phyloP scores from a whole-genome alignment of 2,888 invertebrate species.

The Thecocarcelia acutangulata region DNA sequence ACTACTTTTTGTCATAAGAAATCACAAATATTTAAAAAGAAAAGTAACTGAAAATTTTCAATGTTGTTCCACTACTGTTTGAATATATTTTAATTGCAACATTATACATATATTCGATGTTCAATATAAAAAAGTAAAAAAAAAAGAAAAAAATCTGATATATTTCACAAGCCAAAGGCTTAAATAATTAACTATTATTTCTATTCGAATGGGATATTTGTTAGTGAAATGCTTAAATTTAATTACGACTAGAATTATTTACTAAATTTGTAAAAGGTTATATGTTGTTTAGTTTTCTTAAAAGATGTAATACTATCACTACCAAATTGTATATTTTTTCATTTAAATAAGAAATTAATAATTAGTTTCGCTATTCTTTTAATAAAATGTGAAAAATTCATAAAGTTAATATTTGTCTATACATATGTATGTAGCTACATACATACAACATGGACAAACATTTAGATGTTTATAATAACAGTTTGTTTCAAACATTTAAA shows the following conservation, averaged over 20 bases:
- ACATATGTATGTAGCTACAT: neutral
- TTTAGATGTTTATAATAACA: no score
- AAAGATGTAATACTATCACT: constrained; percentile 4
- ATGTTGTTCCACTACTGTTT: constrained; percentile 24
- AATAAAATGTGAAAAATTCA: constrained; percentile 24
- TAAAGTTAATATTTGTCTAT: constrained; percentile 8
- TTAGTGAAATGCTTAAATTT: constrained; percentile 37
- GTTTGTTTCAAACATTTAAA: no score
- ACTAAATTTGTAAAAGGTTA: constrained; percentile 31
- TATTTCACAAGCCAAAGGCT: constrained; percentile 50
- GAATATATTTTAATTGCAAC: constrained; percentile 22
- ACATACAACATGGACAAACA: neutral
- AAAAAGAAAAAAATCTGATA: neutral
- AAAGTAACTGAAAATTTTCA: neutral
- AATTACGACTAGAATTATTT: constrained; percentile 13
- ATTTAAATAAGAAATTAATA: constrained; percentile 33
- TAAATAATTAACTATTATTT: constrained; percentile 36
- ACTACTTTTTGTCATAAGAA: constrained; percentile 17
- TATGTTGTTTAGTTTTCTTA: constrained; percentile 24
- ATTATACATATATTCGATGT: constrained; percentile 17
- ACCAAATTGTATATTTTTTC: constrained; percentile 48
- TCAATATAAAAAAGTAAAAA: constrained; percentile 3
- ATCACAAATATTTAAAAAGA: constrained; percentile 26
- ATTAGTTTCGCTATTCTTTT: constrained; percentile 27
- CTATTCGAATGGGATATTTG: constrained; percentile 52